These are phyloP conservation scores for Drosophila mimetica DNA, from an alignment of 2,888 invertebrate species.

Conservation along the genomic window DNA sequence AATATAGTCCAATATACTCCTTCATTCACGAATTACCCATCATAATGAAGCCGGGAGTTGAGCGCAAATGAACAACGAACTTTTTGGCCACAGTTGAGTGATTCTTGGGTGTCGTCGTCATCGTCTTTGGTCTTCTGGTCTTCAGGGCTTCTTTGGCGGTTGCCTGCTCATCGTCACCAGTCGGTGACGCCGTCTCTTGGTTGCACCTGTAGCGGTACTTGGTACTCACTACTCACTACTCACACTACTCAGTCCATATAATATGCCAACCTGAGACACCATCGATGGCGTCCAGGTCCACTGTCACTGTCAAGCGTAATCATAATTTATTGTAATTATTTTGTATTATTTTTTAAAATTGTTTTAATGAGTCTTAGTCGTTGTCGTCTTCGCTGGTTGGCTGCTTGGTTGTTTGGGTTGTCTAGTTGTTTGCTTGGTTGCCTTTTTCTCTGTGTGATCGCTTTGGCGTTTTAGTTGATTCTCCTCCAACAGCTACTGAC, in stretches of 20 bases:
- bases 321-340: constrained; percentile 82
- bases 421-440: constrained; percentile 34
- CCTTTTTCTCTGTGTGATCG: constrained; percentile 58
- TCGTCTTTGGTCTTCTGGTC: constrained; percentile 25
- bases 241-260: not conserved
- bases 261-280: constrained; percentile 4
- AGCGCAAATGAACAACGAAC: constrained; percentile 74
- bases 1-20: not conserved
- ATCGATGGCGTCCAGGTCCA: constrained; percentile 42
- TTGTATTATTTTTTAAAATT: constrained; percentile 81
- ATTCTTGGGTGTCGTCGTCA: constrained; percentile 76
- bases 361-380: constrained; percentile 74
- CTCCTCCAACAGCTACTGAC: constrained; percentile 13
- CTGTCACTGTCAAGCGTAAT: constrained; percentile 81
- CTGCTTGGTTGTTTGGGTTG: not conserved
- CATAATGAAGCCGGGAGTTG: constrained; percentile 61
- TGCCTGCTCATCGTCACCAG: constrained; percentile 57
- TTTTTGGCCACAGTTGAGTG: constrained; percentile 78
- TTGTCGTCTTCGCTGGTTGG: constrained; percentile 30
- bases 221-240: not conserved
- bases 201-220: constrained; percentile 63
- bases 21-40: too few relatives aligned
- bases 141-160: constrained; percentile 23
- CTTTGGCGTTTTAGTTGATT: constrained; percentile 66
- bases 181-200: constrained; percentile 54